Conservation (phyloP, 2,797 vertebrate genomes). For the Cyclopterus lumpus region DNA sequence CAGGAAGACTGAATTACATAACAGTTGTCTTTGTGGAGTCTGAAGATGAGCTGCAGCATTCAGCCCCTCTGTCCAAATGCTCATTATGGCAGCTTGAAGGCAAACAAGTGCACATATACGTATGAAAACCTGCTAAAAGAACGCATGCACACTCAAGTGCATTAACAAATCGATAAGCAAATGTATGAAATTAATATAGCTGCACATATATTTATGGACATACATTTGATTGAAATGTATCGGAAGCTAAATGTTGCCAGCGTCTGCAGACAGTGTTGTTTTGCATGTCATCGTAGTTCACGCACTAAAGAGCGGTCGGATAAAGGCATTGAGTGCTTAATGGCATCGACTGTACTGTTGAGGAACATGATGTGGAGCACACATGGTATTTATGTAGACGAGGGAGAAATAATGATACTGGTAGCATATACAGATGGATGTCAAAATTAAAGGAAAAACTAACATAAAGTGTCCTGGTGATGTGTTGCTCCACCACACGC, state of each 20-base stretch:
- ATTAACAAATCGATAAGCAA: background rate
- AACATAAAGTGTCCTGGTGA: background rate
- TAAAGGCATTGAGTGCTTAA: constrained; percentile 8
- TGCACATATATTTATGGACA: background rate
- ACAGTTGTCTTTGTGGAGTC: constrained; percentile 22
- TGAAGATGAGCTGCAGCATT: background rate
- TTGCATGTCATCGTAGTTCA: constrained; percentile 18
- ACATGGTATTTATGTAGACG: background rate
- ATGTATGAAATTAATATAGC: background rate
- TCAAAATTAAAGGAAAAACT: background rate
- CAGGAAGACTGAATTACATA: constrained; percentile 6
- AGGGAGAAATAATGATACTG: background rate
- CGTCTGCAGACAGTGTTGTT: constrained; percentile 14
- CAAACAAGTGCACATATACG: background rate
- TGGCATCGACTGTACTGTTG: background rate
- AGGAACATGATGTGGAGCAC: background rate
- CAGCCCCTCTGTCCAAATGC: background rate
- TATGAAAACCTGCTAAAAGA: background rate
- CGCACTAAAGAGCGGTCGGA: constrained; percentile 9
- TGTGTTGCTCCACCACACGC: background rate
- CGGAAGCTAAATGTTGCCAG: constrained; percentile 4
- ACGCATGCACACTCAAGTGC: background rate
- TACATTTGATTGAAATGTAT: background rate
- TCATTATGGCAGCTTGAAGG: background rate
- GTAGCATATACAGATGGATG: background rate